Base-by-base conservation (phyloP, 2,797 vertebrate genomes). In the Pteronotus mesoamericanus region DNA sequence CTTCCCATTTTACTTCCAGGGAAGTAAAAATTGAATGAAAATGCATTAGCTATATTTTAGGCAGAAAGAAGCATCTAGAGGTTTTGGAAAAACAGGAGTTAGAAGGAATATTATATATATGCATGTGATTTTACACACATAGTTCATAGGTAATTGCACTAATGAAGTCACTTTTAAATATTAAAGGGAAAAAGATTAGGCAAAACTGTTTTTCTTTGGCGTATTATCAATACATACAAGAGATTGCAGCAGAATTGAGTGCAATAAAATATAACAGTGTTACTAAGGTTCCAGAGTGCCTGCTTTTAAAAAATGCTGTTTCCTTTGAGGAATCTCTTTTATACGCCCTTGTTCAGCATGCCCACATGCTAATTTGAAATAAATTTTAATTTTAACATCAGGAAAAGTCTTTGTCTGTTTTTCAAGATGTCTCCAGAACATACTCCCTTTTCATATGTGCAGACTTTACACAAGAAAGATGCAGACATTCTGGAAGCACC, bases 11-110 rank as follows among this genome's bases (percentile, higher is more conserved):
- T 69, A 87, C 32, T 95, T 93, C 26, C 59, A 94, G 39, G 32
- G 92, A 34, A 44, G 66, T 29, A 89, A 96, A 96, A 94, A 95
- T 0, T 34, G 34, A 98, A 75, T 78, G 78, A 95, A 93, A 61
- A 18, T 77, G n/a, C 91, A 94, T 59, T 0, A 68, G 7, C 9
- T 75, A 72, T 55, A 26, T 86, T 95, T 95, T 29, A 96, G 71
- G 18, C 9, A 88, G 10, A 86, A 95, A 92, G 29, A 78, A 57
- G 16, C 21, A 84, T 53, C 29, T 79, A 86, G 32, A 82, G 29
- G 37, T 77, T 94, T 89, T 3, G 19, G 18, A 69, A 68, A 93
- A 94, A 80, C 19, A 71, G 48, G 93, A 94, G 53, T 53, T 2
- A 80, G 32, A 71, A 68, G 3, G 61, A 26, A 29, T 57, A 66